These are phyloP conservation scores for Augochlorella aurata DNA, from an alignment of 2,888 invertebrate species.

Conservation along the genomic window DNA sequence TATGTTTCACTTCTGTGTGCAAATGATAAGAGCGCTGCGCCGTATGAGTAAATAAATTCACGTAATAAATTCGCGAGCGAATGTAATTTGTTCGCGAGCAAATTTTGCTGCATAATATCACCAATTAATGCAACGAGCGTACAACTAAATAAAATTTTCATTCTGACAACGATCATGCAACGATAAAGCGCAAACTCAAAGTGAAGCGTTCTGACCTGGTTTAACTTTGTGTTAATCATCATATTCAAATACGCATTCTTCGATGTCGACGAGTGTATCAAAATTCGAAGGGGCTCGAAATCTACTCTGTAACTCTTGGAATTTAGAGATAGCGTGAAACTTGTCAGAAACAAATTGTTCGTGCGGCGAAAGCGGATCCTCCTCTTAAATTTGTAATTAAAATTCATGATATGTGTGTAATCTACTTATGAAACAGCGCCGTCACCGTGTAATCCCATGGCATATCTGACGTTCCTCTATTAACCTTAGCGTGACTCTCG, in stretches of 20 bases:
- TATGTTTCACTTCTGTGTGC: not conserved
- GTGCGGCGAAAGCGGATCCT: not conserved
- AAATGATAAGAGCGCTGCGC: not conserved
- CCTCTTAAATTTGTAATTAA: not conserved
- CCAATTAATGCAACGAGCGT: not conserved
- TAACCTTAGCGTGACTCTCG: not conserved
- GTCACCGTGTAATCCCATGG: not conserved
- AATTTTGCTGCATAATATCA: not conserved
- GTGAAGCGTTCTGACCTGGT: not conserved
- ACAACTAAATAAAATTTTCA: not conserved
- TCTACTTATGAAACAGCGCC: not conserved
- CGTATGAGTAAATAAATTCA: not conserved
- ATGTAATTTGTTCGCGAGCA: not conserved
- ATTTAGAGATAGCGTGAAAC: not conserved
- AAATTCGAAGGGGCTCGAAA: not conserved
- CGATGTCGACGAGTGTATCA: not conserved
- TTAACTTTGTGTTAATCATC: too few species aligned
- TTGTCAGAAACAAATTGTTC: not conserved
- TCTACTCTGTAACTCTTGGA: not conserved
- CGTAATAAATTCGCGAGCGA: not conserved
- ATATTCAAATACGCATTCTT: not conserved
- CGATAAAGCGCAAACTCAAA: not conserved
- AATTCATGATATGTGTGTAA: conserved; percentile 3
- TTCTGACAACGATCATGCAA: not conserved
- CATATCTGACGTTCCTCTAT: not conserved